These are phyloP conservation scores for Pomacea canaliculata DNA, from an alignment of 2,888 invertebrate genomes.

Conservation along the genomic window DNA sequence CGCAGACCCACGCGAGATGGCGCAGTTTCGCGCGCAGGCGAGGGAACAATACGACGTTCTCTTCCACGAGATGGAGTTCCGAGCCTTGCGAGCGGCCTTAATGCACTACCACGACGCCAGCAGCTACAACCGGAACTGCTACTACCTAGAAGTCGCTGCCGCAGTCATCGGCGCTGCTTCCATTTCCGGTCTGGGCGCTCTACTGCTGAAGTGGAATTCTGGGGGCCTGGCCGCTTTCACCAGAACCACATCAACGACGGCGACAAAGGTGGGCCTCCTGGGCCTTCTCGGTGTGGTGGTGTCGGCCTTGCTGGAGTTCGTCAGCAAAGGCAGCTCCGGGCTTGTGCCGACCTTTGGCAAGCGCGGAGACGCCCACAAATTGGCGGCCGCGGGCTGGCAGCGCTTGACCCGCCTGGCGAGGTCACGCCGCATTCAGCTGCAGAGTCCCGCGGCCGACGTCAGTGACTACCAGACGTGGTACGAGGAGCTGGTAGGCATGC, in stretches of 20 bases:
- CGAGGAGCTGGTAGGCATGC: conserved; percentile 11
- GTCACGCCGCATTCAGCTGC: conserved; percentile 24
- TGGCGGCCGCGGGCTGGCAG: conserved; percentile 23
- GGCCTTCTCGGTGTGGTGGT: conserved; percentile 5
- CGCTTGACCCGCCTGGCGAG: conserved; percentile 14
- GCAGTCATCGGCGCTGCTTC: conserved; percentile 12
- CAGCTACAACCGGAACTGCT: conserved; percentile 17
- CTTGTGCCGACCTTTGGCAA: conserved; percentile 18
- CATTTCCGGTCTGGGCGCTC: conserved; percentile 12
- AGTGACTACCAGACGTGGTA: conserved; percentile 18
- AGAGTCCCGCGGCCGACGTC: conserved; percentile 9
- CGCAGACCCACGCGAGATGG: neutral
- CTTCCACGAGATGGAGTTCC: conserved; percentile 24
- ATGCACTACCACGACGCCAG: conserved; percentile 27
- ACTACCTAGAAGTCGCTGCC: conserved; percentile 19
- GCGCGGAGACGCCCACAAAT: conserved; percentile 14
- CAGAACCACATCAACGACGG: neutral
- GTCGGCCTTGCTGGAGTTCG: conserved; percentile 21
- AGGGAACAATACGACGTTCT: conserved; percentile 21
- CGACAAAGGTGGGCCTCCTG: conserved; percentile 8
- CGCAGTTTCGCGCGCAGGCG: conserved; percentile 5
- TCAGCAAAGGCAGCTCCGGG: conserved; percentile 19
- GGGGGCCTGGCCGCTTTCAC: neutral
- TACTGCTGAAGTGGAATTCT: conserved; percentile 6
- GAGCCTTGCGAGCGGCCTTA: conserved; percentile 17